A percentile compares a stretch with the other conserved stretches of the same genome.
These are phyloP conservation scores for Acrobasis consociella DNA, from an alignment of 2,888 invertebrate genomes.

Conservation along the genomic window DNA sequence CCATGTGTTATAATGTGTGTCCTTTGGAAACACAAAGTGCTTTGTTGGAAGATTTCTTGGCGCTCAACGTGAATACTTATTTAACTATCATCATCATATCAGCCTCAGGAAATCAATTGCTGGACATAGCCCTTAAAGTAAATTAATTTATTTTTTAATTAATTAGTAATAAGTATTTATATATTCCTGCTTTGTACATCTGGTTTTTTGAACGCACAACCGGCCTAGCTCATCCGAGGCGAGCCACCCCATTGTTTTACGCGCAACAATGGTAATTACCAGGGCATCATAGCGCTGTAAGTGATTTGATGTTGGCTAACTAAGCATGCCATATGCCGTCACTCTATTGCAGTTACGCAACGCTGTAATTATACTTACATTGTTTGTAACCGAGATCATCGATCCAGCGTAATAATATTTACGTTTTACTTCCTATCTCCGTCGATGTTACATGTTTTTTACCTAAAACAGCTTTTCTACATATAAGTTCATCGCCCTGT, in stretches of 20 bases:
- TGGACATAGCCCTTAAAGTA: too few relatives aligned
- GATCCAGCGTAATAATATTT: background rate
- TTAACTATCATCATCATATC: too few relatives aligned
- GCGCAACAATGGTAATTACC: constrained; percentile 59
- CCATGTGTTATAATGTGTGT: too few relatives aligned
- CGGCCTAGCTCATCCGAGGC: constrained; percentile 28
- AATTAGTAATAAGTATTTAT: background rate
- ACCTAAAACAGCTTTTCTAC: too few relatives aligned
- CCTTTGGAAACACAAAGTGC: too few relatives aligned
- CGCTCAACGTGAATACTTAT: too few relatives aligned
- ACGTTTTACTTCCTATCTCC: too few relatives aligned
- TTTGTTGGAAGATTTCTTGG: too few relatives aligned
- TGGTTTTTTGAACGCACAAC: constrained; percentile 34
- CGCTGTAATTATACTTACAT: constrained; percentile 34
- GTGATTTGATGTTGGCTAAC: constrained; percentile 57
- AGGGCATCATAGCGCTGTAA: constrained; percentile 57
- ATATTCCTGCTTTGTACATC: constrained; percentile 30
- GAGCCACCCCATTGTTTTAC: constrained; percentile 67
- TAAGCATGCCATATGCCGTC: constrained; percentile 49
- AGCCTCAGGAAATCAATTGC: too few relatives aligned
- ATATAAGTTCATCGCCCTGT: too few relatives aligned
- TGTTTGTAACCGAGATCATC: constrained; percentile 1
- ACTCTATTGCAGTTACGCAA: constrained; percentile 38
- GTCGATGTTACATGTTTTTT: too few relatives aligned
- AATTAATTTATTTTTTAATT: too few relatives aligned